Base-by-base conservation (phyloP, 2,888 invertebrate species). In the Xanthia icteritia region DNA sequence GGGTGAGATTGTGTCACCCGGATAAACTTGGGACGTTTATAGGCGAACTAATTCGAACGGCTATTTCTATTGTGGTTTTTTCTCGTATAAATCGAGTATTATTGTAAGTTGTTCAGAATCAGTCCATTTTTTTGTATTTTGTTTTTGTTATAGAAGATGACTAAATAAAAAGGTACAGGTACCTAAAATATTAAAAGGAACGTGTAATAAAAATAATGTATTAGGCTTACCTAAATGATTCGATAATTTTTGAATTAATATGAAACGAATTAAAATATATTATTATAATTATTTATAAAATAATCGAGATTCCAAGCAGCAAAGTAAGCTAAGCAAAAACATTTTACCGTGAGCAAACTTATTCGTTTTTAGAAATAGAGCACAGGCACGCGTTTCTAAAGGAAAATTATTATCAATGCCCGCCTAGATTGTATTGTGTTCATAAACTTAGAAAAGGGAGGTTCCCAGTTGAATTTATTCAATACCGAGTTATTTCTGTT, bases 1-100 rank as follows among this genome's bases (percentile, higher is more conserved):
- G 83, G 75, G 75, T 64, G 85, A 84, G 86, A 87, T 87, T 80
- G 80, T 79, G 82, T 77, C 85, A 83, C 63, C 65, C 76, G 85
- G 85, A 87, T 86, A 87, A 81, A 77, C 80, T 76, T 66, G 66
- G 83, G 36, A 70, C 85, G 67, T 77, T 83, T 70, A 60, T 76
- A 63, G 74, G 54, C 81, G 76, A 81, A 86, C 86, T 86, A 84
- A 85, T 85, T 81, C 75, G 48, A 65, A 23, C 64, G 45, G 74
- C 63, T 74, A 80, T 81, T 74, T 66, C 64, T 80, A 48, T 81
- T 79, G 84, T 72, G 51, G 64, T 54, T 76, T 79, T 76, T 81
- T 69, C 61, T 76, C 11, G 23, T 39, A 36, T 81, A 15, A 61
- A 63, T 60, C 31, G 39, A 48, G 56, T 63, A 51, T 68, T 60